Percentiles rank a stretch among this genome's conserved stretches.
Evolutionary conservation across 2,797 vertebrate genomes (phyloP).

Genomic region (Mallotus villosus): DNA sequence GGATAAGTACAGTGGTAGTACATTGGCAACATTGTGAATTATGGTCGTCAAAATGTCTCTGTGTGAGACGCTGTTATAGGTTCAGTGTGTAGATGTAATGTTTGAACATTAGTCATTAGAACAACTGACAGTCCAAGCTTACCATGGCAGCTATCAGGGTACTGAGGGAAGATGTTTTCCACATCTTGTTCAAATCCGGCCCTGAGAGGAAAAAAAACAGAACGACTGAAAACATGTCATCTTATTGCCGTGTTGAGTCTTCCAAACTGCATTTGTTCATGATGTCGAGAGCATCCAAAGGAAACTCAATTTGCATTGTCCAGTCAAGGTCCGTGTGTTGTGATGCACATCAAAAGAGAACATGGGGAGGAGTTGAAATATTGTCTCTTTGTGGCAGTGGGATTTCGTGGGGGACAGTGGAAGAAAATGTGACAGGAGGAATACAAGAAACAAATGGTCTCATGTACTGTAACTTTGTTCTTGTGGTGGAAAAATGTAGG

Average conservation of each 20-base stretch:
- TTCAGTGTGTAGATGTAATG: too few species aligned
- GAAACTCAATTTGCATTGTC: conserved; percentile 42
- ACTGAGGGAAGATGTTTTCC: conserved; percentile 67
- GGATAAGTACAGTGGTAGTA: too few species aligned
- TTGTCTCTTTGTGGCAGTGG: too few species aligned
- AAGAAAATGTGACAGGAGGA: too few species aligned
- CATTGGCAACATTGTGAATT: too few species aligned
- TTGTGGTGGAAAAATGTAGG: too few species aligned
- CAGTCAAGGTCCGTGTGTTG: conserved; percentile 37
- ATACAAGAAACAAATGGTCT: too few species aligned
- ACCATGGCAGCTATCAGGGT: conserved; percentile 83
- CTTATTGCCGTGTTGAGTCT: conserved; percentile 40
- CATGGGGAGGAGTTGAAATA: too few species aligned
- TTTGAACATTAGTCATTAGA: conserved; percentile 8
- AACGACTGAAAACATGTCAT: conserved; percentile 38
- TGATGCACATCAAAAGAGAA: neutral
- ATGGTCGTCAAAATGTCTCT: too few species aligned
- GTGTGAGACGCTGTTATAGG: too few species aligned
- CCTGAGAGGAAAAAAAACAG: conserved; percentile 61
- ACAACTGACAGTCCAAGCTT: conserved; percentile 43
- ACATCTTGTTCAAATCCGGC: conserved; percentile 80
- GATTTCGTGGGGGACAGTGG: too few species aligned
- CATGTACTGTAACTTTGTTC: too few species aligned
- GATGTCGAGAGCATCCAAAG: conserved; percentile 3
- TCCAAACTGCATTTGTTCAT: conserved; percentile 39